Evolutionary conservation across 35 echinoderm and acorn worm species (phyloP), one percentile per base, ranked within the genome.

Genomic region (Apostichopus japonicus): DNA sequence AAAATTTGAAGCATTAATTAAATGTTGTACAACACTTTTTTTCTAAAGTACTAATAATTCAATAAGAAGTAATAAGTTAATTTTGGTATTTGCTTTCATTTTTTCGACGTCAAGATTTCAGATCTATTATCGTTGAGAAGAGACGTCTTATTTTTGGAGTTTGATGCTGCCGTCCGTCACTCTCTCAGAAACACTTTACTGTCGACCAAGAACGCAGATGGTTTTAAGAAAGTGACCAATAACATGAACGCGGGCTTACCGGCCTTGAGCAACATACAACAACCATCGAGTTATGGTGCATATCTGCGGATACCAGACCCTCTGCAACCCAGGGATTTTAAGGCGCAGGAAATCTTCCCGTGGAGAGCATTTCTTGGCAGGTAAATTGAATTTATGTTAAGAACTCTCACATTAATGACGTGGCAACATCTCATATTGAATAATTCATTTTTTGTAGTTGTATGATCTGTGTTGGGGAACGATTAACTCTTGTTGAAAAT

Each of bases 141-240:
- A 58, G 97, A 96, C 23, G 93, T 96, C 54, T 79, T 98, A 13
- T 98, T 98, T 81, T 55, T 98, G n/a, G 97, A 96, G 80, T 98
- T 96, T 84, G 97, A 98, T 65, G 80, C 97, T 0, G 91, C 93
- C 1, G 79, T 96, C 55, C 91, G 97, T 53, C 95, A 98, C 91
- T 94, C 97, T 52, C 80, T 98, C n/a, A 78, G 97, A 22, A 93
- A 96, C 61, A 98, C 97, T 0, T 91, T 96, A 14, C 94, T 98
- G 15, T 96, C 97, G 5, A 98, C 95, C 14, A 91, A 72, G 63
- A 98, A 98, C 79, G 86, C 89, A 0, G 4, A 44, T 16, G 97
- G 78, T 4, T 98, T 92, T 77, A 80, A 77, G 4, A 96, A 78
- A 22, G 92, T 96, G 6, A 96, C 97, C 24, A 92, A 91, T 61